These are phyloP conservation scores for Caradrina kadenii DNA, from an alignment of 2,888 invertebrate species.

Conservation along the genomic window DNA sequence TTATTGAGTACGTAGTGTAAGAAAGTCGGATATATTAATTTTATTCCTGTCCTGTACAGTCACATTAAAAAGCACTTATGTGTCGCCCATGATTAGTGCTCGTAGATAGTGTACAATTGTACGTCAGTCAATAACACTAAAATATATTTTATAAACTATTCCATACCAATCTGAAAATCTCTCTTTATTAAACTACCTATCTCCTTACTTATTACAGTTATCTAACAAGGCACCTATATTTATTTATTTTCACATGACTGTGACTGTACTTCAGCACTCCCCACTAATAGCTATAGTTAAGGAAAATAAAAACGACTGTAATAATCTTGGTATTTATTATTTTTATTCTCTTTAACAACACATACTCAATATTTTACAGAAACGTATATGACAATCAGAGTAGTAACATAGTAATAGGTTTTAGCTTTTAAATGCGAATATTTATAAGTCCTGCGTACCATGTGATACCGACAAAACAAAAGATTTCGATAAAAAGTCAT, in stretches of 20 bases:
- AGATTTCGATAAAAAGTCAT: constrained; percentile 65
- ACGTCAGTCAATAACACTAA: too few relatives aligned
- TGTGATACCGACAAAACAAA: constrained; percentile 71
- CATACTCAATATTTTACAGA: constrained; percentile 91
- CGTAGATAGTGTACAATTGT: too few relatives aligned
- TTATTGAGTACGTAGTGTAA: neutral
- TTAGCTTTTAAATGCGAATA: constrained; percentile 88
- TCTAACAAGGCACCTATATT: neutral
- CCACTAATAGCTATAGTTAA: constrained; percentile 11
- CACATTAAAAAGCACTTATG: too few relatives aligned
- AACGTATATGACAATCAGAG: constrained; percentile 90
- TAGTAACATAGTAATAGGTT: constrained; percentile 89
- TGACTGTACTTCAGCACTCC: neutral
- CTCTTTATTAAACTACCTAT: too few relatives aligned
- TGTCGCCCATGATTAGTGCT: too few relatives aligned
- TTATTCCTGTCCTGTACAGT: neutral
- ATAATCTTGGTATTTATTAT: constrained; percentile 88
- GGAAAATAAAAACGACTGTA: constrained; percentile 67
- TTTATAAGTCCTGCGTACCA: constrained; percentile 79
- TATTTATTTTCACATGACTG: neutral
- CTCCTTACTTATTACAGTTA: neutral
- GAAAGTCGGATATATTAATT: neutral
- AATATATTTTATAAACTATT: too few relatives aligned
- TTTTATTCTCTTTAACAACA: constrained; percentile 91
- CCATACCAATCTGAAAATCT: too few relatives aligned